Base-by-base conservation (phyloP, 1,140 invertebrate genomes). In the Tetragnatha versicolor region DNA sequence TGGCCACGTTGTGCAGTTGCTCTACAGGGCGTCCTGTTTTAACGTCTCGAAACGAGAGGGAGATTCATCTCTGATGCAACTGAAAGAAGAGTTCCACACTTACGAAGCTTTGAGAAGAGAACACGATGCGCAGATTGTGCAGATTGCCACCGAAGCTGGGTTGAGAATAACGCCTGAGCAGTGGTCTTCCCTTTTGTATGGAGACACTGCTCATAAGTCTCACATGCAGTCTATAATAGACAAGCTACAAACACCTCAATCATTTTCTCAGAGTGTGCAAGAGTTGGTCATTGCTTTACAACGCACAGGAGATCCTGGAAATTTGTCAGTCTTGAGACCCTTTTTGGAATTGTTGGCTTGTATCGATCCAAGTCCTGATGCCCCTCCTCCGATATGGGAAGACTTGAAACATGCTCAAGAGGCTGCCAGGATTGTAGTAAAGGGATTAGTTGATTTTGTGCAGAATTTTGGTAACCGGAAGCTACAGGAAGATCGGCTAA, bases 151-250 rank as follows among this genome's bases (percentile, higher is more conserved):
- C 0, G 98, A 99, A 87, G 96, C 96, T 20, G 97, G 97, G 12
- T 87, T 99, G 5, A 89, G 97, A 42, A 99, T 99, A 76, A 95
- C 96, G 0, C 97, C 98, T 0, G 98, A 99, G 84, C 97, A 99
- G 84, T 99, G 97, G 98, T 97, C 95, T 7, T 94, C 96, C 9
- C 85, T 99, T 37, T 86, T 99, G 1, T 99, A 99, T 85, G 97
- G 97, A 1, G 97, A 99, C 85, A 92, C 92, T 0, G 89, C 90
- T 20, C 97, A 98, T 84, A 98, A 98, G 85, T 97, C 95, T 22
- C 96, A 98, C 84, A 99, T 99, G 97, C 97, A 99, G 86, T 97
- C 95, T 83, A 99, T 99, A 76, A 98, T 99, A 83, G 90, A 90
- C 83, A 88, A 97, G 88, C 86, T 97, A 35, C 95, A 97, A 87